Conservation (phyloP, 2,888 invertebrate species). For the Nezara viridula region DNA sequence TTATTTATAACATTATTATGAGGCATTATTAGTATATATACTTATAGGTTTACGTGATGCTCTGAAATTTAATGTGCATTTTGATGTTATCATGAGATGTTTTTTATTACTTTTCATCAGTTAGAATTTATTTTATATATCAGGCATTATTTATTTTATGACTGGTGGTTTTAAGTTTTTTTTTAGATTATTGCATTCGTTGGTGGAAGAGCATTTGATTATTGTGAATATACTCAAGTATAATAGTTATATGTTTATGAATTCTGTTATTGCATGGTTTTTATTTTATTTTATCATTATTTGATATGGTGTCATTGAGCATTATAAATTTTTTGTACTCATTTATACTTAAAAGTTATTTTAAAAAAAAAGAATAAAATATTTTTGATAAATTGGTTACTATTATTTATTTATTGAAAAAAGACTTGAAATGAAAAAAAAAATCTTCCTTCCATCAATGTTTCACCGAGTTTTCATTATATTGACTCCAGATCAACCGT, state of each 20-base stretch:
- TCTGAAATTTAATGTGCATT: conserved; percentile 35
- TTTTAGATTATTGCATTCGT: conserved; percentile 49
- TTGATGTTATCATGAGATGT: conserved; percentile 23
- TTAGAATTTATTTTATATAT: conserved; percentile 32
- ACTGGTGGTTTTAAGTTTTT: conserved; percentile 39
- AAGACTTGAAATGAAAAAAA: not conserved
- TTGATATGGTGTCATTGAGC: conserved; percentile 32
- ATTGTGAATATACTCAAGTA: conserved; percentile 39
- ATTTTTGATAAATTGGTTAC: not conserved
- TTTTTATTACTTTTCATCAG: conserved; percentile 23
- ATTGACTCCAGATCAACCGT: not conserved
- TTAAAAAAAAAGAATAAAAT: not conserved
- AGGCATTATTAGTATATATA: not conserved
- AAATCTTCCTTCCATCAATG: conserved; percentile 18
- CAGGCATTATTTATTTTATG: conserved; percentile 44
- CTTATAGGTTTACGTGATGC: conserved; percentile 36
- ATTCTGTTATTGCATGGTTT: conserved; percentile 56
- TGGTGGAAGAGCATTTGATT: conserved; percentile 56
- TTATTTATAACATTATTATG: conserved; percentile 1
- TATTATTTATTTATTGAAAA: not conserved
- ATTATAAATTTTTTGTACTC: conserved; percentile 23
- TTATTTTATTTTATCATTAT: conserved; percentile 43
- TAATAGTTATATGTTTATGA: conserved; percentile 52
- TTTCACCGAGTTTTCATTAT: not conserved
- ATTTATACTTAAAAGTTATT: not conserved